Evolutionary conservation across 2,888 invertebrate species (phyloP).

Genomic region (Poecilobothrus nobilitatus): DNA sequence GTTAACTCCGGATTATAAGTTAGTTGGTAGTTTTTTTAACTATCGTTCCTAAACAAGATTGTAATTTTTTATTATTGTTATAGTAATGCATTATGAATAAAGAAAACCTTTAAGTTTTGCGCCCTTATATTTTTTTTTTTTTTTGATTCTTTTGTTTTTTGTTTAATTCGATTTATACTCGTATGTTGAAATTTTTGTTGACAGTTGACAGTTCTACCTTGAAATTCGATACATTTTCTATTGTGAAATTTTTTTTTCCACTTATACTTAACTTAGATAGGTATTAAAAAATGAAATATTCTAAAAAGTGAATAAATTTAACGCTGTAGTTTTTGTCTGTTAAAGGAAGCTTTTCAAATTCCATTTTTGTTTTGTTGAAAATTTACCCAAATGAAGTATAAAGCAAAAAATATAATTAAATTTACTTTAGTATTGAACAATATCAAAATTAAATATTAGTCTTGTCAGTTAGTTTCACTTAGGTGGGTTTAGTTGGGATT

Average conservation of each 20-base stretch:
- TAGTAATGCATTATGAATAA: neutral
- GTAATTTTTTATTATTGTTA: too few species aligned
- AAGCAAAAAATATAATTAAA: too few species aligned
- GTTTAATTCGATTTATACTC: too few species aligned
- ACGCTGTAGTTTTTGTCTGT: too few species aligned
- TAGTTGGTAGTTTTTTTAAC: neutral
- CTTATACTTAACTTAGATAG: too few species aligned
- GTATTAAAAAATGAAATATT: too few species aligned
- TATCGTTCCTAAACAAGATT: neutral
- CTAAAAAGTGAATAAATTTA: too few species aligned
- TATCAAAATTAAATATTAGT: too few species aligned
- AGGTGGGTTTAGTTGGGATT: too few species aligned
- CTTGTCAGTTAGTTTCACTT: too few species aligned
- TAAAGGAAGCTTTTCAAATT: neutral
- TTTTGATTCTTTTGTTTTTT: neutral
- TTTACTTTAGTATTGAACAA: too few species aligned
- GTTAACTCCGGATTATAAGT: neutral
- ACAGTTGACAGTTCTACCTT: slow-evolving; percentile 22
- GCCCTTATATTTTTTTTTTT: neutral
- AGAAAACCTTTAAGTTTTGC: neutral
- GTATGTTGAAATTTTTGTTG: slow-evolving; percentile 21
- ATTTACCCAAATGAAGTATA: too few species aligned
- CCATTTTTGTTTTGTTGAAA: neutral
- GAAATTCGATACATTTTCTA: slow-evolving; percentile 23
- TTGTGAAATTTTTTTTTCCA: neutral